phyloP scores from a whole-genome alignment of 2,797 vertebrate genomes.

The Spizella passerina region DNA sequence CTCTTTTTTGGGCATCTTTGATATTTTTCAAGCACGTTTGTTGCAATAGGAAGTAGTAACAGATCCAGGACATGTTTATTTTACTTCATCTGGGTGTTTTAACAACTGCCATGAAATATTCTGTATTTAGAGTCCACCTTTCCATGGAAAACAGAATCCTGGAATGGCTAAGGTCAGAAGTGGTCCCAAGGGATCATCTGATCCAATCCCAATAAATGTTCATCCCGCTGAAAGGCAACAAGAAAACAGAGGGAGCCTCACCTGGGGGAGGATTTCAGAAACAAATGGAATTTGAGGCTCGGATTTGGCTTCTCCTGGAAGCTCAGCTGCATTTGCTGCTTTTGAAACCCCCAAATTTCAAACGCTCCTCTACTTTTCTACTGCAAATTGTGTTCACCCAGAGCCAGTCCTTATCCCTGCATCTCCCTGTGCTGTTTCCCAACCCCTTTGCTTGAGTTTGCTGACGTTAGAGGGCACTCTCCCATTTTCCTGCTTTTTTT shows the following conservation, averaged over 20 bases:
- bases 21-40: background rate
- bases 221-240: rapidly evolving
- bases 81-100: background rate
- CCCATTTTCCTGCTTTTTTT: background rate
- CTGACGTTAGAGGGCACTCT: slow-evolving; percentile 40
- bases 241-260: background rate
- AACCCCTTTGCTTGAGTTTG: background rate
- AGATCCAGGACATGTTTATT: background rate
- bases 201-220: background rate
- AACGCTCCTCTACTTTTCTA: background rate
- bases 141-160: background rate
- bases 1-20: rapidly evolving
- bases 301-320: background rate
- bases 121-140: background rate
- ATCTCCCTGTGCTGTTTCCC: background rate
- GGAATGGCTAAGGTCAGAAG: rapidly evolving
- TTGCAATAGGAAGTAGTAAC: background rate
- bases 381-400: background rate
- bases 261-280: background rate
- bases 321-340: background rate
- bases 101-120: background rate
- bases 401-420: background rate
- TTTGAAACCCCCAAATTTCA: background rate
- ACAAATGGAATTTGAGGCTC: background rate
- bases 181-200: background rate